Evolutionary conservation across 2,113 vertebrate genomes (phyloP), one percentile per base, ranked within the genome.

Genomic region (Probosciger aterrimus): DNA sequence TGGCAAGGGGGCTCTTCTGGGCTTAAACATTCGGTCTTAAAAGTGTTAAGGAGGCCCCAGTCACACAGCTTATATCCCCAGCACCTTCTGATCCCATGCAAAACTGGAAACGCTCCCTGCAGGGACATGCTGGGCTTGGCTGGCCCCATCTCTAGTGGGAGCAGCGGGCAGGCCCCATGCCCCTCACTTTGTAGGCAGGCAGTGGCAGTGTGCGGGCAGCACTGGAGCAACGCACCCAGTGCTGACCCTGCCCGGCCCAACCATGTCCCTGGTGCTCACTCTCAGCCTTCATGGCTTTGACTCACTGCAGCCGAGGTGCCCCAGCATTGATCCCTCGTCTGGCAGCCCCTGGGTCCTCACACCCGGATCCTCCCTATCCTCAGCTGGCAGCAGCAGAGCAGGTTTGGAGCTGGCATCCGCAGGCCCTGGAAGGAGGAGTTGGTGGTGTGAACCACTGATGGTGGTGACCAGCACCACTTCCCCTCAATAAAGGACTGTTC

Each of bases 241-340:
- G 11, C 2, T 11, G 12, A 8, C 39, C 14, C 43, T 46, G 71
- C 71, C 31, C 47, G 24, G n/a, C 53, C 64, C 13, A 0, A 30
- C 20, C 0, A 0, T 7, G 22, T 4, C 10, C 3, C 41, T 2
- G 39, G 24, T 12, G 49, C 43, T 59, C 22, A 5, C 3, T 10
- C 55, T 50, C 85, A 41, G 77, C 33, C 23, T 16, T 18, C 3
- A 1, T 53, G 0, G 0, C 67, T 7, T 23, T 17, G 35, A 91
- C 96, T 96, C 88, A 94, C 95, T 87, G 2, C 28, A 33, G 4
- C 59, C 18, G 0, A 89, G 81, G 15, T 63, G 81, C 47, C 39
- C 90, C 3, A 31, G 9, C 46, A 43, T 23, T 0, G 2, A 52
- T 73, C 47, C 93, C 27, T 82, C 23, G 62, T 79, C 93, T 0